A percentile compares a stretch with the other conserved stretches of the same genome.
These are phyloP conservation scores for Pangasius larnaudii DNA, from an alignment of 2,797 vertebrate genomes.

Conservation along the genomic window DNA sequence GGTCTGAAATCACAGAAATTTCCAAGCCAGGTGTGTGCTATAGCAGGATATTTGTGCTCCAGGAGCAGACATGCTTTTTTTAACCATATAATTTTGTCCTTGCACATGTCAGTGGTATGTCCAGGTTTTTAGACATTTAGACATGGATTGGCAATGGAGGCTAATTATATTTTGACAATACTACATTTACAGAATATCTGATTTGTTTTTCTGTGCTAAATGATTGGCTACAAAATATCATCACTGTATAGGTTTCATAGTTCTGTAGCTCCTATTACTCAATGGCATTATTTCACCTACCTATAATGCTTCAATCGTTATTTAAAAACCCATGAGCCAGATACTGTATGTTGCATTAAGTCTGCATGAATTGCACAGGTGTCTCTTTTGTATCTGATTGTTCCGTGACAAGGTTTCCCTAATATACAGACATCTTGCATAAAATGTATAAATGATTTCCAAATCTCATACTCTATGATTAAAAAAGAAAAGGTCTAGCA, in stretches of 20 bases:
- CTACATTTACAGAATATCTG: background rate
- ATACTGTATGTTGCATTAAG: background rate
- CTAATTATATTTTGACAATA: conserved; percentile 18
- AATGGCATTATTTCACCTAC: background rate
- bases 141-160: background rate
- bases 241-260: background rate
- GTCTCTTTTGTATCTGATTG: background rate
- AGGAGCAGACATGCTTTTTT: conserved; percentile 2
- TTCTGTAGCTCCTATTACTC: background rate
- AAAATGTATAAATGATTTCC: background rate
- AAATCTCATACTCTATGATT: background rate
- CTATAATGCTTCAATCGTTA: background rate
- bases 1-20: conserved; percentile 16
- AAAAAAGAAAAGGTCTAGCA: background rate
- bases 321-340: background rate
- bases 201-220: background rate
- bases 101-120: conserved; percentile 17
- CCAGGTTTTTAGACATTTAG: conserved; percentile 5
- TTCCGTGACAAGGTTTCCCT: background rate
- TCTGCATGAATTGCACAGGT: background rate
- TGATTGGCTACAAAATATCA: background rate
- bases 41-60: background rate
- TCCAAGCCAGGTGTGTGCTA: conserved; percentile 19
- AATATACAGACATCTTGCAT: background rate
- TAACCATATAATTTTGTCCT: conserved; percentile 5